A percentile compares a stretch with the other conserved stretches of the same genome.
phyloP scores from a whole-genome alignment of 2,113 vertebrate species.

The Acrocephalus kingi region DNA sequence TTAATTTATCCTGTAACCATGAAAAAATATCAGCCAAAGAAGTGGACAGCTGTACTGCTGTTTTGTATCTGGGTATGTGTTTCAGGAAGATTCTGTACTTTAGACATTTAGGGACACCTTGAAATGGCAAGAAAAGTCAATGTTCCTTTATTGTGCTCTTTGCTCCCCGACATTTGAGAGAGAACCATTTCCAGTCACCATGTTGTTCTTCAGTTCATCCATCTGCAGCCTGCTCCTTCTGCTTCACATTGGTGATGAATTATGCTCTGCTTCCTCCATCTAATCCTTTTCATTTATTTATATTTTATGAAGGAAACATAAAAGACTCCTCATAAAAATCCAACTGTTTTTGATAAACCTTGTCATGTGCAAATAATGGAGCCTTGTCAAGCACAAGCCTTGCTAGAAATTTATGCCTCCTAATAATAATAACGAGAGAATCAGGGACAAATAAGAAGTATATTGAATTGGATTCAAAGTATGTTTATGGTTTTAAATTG shows the following conservation, averaged over 20 bases:
- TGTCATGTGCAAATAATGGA: conserved; percentile 85
- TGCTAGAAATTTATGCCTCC: conserved; percentile 80
- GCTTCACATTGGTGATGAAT: conserved; percentile 79
- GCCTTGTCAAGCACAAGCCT: conserved; percentile 74
- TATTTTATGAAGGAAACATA: conserved; percentile 82
- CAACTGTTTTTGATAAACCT: conserved; percentile 84
- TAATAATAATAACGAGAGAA: conserved; percentile 78
- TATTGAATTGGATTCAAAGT: conserved; percentile 76
- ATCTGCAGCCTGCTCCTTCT: conserved; percentile 74
- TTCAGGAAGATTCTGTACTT: not conserved
- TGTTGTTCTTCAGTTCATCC: conserved; percentile 69
- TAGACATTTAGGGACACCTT: not conserved
- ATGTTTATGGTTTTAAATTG: conserved; percentile 78
- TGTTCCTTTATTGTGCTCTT: not conserved
- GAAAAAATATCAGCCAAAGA: not conserved
- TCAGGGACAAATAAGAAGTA: conserved; percentile 80
- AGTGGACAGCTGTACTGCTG: not conserved
- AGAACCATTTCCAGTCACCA: conserved; percentile 5
- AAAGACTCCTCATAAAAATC: conserved; percentile 82
- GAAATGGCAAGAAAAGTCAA: not conserved
- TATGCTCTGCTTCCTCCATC: conserved; percentile 76
- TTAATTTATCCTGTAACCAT: not conserved
- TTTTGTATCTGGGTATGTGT: not conserved
- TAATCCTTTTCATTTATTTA: conserved; percentile 87
- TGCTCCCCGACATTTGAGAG: not conserved